phyloP scores from a whole-genome alignment of 2,888 invertebrate genomes.

The Scelioninae gen. 1 region DNA sequence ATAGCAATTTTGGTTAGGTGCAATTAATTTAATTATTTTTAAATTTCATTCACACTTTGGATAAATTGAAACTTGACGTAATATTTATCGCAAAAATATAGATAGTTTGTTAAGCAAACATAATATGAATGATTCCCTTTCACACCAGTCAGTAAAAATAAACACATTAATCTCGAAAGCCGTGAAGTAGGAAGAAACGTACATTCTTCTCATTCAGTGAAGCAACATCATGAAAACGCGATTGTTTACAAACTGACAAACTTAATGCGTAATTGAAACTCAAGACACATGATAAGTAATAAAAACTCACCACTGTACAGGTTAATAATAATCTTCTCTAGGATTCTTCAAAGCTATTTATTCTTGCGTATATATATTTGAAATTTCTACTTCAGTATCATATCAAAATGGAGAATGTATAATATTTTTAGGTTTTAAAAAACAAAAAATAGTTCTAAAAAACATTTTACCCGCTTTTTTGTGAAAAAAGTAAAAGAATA shows the following conservation, averaged over 20 bases:
- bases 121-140: slow-evolving; percentile 33
- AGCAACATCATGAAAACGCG: slow-evolving; percentile 8
- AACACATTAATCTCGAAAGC: slow-evolving; percentile 30
- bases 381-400: no score
- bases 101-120: slow-evolving; percentile 19
- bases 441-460: no score
- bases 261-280: not conserved
- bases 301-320: not conserved
- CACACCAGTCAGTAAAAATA: slow-evolving; percentile 28
- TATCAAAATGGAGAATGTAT: no score
- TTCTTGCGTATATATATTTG: not conserved
- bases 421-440: no score
- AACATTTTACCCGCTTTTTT: no score
- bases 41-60: not conserved
- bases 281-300: not conserved
- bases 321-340: not conserved
- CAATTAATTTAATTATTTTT: not conserved
- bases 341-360: not conserved
- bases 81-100: slow-evolving; percentile 15
- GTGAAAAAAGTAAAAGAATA: no score
- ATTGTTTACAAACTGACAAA: slow-evolving; percentile 3
- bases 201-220: slow-evolving; percentile 5
- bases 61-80: not conserved
- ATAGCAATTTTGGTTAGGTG: not conserved
- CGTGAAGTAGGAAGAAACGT: slow-evolving; percentile 14